These are phyloP conservation scores for Vireo griseus DNA, from an alignment of 2,797 vertebrate genomes.

Conservation along the genomic window DNA sequence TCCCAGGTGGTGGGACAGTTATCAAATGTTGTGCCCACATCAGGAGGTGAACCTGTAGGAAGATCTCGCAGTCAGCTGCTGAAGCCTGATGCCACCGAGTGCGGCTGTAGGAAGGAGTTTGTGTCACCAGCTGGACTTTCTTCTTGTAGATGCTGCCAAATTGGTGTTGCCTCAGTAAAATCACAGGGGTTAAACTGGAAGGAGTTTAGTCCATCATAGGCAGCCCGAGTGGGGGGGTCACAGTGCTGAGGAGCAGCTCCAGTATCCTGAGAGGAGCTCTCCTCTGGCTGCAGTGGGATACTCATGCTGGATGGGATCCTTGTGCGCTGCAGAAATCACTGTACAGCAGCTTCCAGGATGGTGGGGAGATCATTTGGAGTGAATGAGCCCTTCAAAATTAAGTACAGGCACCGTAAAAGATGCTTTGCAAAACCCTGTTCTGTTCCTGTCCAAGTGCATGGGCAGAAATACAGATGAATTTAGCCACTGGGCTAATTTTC, in stretches of 20 bases:
- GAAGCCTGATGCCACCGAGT: background rate
- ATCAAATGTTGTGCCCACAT: background rate
- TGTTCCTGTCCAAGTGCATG: background rate
- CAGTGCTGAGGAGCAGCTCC: rapidly evolving
- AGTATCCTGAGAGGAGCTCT: background rate
- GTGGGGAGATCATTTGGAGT: background rate
- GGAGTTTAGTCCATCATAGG: rapidly evolving
- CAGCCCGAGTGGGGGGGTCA: background rate
- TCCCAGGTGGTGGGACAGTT: background rate
- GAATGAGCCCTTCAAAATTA: conserved; percentile 17
- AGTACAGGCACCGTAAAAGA: background rate
- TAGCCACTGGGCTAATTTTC: conserved; percentile 1
- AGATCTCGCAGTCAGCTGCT: background rate
- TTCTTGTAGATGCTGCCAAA: background rate
- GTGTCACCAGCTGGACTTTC: rapidly evolving
- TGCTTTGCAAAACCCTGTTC: background rate
- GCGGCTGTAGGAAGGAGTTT: background rate
- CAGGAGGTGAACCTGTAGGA: background rate
- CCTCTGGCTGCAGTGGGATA: no score
- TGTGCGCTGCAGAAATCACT: rapidly evolving
- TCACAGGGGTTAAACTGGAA: background rate
- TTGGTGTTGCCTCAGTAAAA: background rate
- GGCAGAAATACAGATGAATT: background rate
- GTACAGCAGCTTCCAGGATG: background rate
- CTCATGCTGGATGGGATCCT: background rate